Conservation (phyloP, 2,888 invertebrate species). For the Amphipyra berbera region DNA sequence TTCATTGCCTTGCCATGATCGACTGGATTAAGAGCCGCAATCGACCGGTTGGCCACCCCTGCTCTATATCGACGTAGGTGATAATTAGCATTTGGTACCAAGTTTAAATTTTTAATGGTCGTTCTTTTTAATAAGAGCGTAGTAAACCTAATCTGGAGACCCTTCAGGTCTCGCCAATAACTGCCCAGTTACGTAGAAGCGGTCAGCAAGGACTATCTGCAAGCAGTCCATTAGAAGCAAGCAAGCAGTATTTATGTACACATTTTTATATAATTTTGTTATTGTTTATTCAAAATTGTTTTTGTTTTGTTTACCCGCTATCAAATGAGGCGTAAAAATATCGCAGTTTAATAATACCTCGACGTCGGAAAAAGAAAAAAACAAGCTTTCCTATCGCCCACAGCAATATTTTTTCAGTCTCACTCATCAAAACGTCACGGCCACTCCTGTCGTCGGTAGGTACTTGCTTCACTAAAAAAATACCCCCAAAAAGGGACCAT, state of each 20-base stretch:
- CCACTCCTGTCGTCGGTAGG: slow-evolving; percentile 66
- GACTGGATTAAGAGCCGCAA: too few species aligned
- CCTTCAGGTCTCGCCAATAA: too few species aligned
- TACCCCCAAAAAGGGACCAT: slow-evolving; percentile 75
- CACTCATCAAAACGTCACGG: slow-evolving; percentile 69
- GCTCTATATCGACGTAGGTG: not conserved
- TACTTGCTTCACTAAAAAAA: slow-evolving; percentile 74
- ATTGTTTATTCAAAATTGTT: slow-evolving; percentile 27
- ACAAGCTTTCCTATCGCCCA: slow-evolving; percentile 48
- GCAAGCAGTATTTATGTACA: too few species aligned
- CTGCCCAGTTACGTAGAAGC: too few species aligned
- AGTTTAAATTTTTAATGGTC: not conserved
- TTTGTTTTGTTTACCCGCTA: slow-evolving; percentile 25
- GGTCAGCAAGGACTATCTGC: too few species aligned
- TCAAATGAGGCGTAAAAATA: slow-evolving; percentile 40
- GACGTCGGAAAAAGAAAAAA: slow-evolving; percentile 40
- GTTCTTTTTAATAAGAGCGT: too few species aligned
- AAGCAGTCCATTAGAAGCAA: not conserved
- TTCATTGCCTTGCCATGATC: too few species aligned
- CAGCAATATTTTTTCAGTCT: slow-evolving; percentile 62
- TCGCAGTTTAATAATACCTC: slow-evolving; percentile 39
- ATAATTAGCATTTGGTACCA: not conserved
- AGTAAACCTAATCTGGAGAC: too few species aligned
- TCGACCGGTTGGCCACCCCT: too few species aligned
- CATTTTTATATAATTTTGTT: too few species aligned